These are phyloP conservation scores for Stegostoma tigrinum DNA, from an alignment of 2,113 vertebrate species.

Conservation along the genomic window DNA sequence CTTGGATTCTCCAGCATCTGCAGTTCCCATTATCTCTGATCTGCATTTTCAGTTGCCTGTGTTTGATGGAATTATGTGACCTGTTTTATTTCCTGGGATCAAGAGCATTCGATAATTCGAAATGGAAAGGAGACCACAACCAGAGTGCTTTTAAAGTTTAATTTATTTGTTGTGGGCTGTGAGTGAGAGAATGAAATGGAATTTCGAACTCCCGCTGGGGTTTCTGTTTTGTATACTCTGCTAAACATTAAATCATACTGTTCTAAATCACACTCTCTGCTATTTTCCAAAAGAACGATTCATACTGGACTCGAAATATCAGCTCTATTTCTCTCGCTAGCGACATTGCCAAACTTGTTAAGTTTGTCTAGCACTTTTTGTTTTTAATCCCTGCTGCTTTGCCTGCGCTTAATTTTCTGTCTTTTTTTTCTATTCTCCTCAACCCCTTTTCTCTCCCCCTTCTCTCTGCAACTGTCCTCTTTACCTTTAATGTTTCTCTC, in stretches of 20 bases:
- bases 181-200: neutral
- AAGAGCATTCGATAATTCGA: neutral
- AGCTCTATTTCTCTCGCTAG: no score
- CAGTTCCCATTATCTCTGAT: no score
- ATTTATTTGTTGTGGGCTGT: neutral
- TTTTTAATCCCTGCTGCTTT: no score
- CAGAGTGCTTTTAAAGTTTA: neutral
- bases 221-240: neutral
- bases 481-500: neutral
- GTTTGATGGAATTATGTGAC: neutral
- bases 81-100: neutral
- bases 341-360: no score
- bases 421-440: neutral
- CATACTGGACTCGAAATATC: no score
- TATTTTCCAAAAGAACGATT: neutral
- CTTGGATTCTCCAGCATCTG: no score
- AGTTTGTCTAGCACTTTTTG: no score
- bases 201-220: neutral
- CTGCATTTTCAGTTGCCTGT: neutral
- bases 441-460: neutral
- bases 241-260: neutral
- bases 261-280: neutral
- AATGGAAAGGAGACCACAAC: neutral
- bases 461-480: neutral
- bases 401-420: neutral